A percentile compares a stretch with the other conserved stretches of the same genome.
These are phyloP conservation scores for Chelonus formosanus DNA, from an alignment of 2,888 invertebrate species.

Conservation along the genomic window DNA sequence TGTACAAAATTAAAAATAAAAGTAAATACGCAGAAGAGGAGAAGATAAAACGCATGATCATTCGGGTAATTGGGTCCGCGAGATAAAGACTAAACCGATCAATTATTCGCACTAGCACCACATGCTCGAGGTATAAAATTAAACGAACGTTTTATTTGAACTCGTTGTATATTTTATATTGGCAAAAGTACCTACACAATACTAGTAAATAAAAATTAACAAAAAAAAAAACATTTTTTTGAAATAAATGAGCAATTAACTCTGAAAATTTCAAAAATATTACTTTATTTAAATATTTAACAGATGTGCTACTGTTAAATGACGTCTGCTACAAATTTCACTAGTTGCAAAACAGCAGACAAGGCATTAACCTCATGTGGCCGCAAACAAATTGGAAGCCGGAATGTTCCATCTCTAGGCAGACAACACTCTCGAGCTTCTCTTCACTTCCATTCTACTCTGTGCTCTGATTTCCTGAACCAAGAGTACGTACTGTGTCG, in stretches of 20 bases:
- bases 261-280: neutral
- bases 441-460: slow-evolving; percentile 4
- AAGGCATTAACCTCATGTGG: slow-evolving; percentile 26
- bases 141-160: neutral
- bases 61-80: too few relatives aligned
- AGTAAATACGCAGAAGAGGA: too few relatives aligned
- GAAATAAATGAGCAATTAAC: neutral
- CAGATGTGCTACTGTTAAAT: too few relatives aligned
- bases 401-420: slow-evolving; percentile 13
- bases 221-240: neutral
- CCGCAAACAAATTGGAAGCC: slow-evolving; percentile 34
- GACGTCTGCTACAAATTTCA: slow-evolving; percentile 9
- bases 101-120: neutral
- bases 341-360: slow-evolving; percentile 7
- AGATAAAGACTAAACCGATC: too few relatives aligned
- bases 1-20: too few relatives aligned
- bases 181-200: too few relatives aligned
- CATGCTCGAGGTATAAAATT: neutral
- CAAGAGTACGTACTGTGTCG: neutral
- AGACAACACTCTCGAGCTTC: slow-evolving; percentile 8
- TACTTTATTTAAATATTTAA: neutral
- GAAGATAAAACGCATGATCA: too few relatives aligned
- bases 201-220: neutral
- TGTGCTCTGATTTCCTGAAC: neutral
- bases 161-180: neutral